These are phyloP conservation scores for Temnothorax longispinosus DNA, from an alignment of 1,140 invertebrate genomes.

Conservation along the genomic window DNA sequence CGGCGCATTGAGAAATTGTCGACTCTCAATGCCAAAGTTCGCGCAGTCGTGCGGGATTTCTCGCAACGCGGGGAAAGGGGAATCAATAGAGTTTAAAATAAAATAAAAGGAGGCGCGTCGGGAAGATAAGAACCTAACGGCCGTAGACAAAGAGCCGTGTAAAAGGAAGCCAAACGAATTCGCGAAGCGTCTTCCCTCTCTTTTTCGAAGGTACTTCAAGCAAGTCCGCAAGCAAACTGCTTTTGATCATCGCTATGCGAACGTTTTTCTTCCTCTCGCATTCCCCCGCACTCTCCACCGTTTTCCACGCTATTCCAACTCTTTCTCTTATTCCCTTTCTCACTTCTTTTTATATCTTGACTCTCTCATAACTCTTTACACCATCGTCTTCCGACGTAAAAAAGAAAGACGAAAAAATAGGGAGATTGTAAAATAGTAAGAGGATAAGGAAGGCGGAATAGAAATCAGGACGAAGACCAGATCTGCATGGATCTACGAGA, in stretches of 20 bases:
- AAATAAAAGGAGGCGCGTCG: slow-evolving; percentile 35
- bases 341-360: slow-evolving; percentile 49
- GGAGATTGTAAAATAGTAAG: slow-evolving; percentile 7
- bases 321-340: slow-evolving; percentile 32
- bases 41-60: slow-evolving; percentile 50
- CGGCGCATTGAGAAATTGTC: slow-evolving; percentile 37
- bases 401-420: slow-evolving; percentile 11
- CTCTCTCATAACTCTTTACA: slow-evolving; percentile 57
- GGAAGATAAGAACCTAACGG: slow-evolving; percentile 50
- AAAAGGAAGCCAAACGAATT: slow-evolving; percentile 71
- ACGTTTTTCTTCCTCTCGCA: slow-evolving; percentile 65
- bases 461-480: slow-evolving; percentile 60
- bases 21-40: slow-evolving; percentile 25
- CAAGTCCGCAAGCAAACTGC: slow-evolving; percentile 78
- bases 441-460: neutral
- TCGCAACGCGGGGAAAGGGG: neutral
- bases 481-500: slow-evolving; percentile 61
- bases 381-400: slow-evolving; percentile 38
- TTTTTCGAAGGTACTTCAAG: slow-evolving; percentile 71
- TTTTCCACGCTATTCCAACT: slow-evolving; percentile 37
- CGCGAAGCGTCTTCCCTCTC: slow-evolving; percentile 50
- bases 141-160: slow-evolving; percentile 68
- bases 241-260: slow-evolving; percentile 78
- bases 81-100: slow-evolving; percentile 57
- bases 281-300: slow-evolving; percentile 41